These are phyloP conservation scores for Taenioides sp. DNA, from an alignment of 2,797 vertebrate species.

Conservation along the genomic window DNA sequence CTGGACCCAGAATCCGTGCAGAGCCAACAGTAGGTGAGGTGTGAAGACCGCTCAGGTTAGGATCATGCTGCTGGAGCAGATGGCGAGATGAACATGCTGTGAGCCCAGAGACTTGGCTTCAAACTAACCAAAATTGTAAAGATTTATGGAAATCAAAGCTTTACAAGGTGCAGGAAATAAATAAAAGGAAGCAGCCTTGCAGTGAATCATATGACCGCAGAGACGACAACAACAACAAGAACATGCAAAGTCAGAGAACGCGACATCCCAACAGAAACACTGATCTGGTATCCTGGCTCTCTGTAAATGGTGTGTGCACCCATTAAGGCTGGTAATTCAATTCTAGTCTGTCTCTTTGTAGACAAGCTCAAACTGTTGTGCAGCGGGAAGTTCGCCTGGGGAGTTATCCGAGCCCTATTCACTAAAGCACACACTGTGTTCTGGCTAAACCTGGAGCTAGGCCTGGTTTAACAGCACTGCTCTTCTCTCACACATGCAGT, in stretches of 20 bases:
- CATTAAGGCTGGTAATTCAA: background rate
- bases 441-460: background rate
- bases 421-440: background rate
- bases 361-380: background rate
- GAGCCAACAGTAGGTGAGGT: background rate
- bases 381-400: background rate
- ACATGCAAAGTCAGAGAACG: slow-evolving; percentile 17
- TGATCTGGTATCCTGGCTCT: background rate
- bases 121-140: slow-evolving; percentile 12
- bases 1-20: background rate
- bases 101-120: background rate
- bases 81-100: background rate
- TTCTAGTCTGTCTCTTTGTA: background rate
- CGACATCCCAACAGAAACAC: background rate
- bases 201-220: slow-evolving; percentile 9
- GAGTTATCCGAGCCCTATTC: background rate
- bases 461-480: background rate
- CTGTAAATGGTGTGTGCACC: background rate
- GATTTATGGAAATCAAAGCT: slow-evolving; percentile 2
- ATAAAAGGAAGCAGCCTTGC: slow-evolving; percentile 15
- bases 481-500: slow-evolving; percentile 5
- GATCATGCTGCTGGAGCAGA: slow-evolving; percentile 4
- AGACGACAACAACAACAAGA: slow-evolving; percentile 13
- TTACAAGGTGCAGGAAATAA: background rate
- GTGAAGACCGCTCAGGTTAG: background rate